phyloP scores from a whole-genome alignment of 2,888 invertebrate species.

The Leptopilina myrica region DNA sequence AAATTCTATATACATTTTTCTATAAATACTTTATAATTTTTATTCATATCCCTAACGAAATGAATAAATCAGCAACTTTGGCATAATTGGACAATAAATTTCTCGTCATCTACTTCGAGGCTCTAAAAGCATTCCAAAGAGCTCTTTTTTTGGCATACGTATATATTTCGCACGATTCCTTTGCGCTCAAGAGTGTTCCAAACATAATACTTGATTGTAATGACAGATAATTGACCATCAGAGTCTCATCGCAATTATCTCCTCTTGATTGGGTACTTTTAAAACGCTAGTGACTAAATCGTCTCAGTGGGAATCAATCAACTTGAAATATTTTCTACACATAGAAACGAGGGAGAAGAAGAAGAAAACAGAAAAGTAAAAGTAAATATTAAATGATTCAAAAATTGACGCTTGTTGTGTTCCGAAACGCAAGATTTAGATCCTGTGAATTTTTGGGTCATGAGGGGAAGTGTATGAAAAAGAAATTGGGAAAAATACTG shows the following conservation, averaged over 20 bases:
- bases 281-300: neutral
- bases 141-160: conserved; percentile 8
- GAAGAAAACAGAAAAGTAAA: neutral
- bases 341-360: neutral
- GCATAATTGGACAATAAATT: conserved; percentile 22
- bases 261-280: conserved; percentile 22
- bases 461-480: no score
- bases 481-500: no score
- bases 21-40: neutral
- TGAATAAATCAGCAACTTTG: conserved; percentile 9
- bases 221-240: conserved; percentile 36
- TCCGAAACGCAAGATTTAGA: neutral
- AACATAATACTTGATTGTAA: conserved; percentile 27
- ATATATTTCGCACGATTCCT: conserved; percentile 1
- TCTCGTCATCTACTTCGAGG: conserved; percentile 1
- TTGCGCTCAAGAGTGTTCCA: conserved; percentile 16
- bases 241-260: conserved; percentile 12
- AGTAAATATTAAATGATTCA: neutral
- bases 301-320: neutral
- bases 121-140: conserved; percentile 22
- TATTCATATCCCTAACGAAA: neutral
- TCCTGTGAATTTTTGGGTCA: no score
- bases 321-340: neutral
- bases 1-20: no score
- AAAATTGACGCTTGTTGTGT: neutral